phyloP scores from a whole-genome alignment of 2,888 invertebrate species.

The Sinohyriopsis cumingii region DNA sequence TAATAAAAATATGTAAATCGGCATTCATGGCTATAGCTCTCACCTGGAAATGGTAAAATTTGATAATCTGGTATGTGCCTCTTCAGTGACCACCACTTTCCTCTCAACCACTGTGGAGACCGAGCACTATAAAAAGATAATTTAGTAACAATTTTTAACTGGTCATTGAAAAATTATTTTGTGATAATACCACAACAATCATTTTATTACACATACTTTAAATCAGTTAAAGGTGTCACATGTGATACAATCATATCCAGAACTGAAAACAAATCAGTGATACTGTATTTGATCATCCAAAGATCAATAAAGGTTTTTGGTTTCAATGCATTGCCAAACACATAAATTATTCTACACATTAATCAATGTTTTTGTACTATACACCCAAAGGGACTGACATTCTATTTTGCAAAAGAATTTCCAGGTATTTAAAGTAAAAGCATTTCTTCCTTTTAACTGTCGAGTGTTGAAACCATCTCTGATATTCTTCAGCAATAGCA shows the following conservation, averaged over 20 bases:
- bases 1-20: too few species aligned
- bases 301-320: background rate
- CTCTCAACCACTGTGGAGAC: constrained; percentile 74
- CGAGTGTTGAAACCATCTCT: too few species aligned
- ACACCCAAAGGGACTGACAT: too few species aligned
- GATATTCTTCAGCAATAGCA: too few species aligned
- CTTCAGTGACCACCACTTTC: constrained; percentile 74
- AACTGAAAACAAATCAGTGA: background rate
- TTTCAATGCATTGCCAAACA: too few species aligned
- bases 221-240: too few species aligned
- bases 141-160: background rate
- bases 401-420: too few species aligned
- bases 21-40: background rate
- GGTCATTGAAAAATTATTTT: background rate
- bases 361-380: too few species aligned
- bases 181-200: background rate
- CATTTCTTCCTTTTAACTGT: too few species aligned
- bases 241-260: too few species aligned
- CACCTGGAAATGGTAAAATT: constrained; percentile 66
- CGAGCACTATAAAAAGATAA: constrained; percentile 66
- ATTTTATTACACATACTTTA: too few species aligned
- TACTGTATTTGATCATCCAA: constrained; percentile 2
- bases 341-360: background rate
- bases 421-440: too few species aligned
- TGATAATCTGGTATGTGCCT: constrained; percentile 70